phyloP scores from a whole-genome alignment of 2,797 vertebrate species.

The Danio kyathit region DNA sequence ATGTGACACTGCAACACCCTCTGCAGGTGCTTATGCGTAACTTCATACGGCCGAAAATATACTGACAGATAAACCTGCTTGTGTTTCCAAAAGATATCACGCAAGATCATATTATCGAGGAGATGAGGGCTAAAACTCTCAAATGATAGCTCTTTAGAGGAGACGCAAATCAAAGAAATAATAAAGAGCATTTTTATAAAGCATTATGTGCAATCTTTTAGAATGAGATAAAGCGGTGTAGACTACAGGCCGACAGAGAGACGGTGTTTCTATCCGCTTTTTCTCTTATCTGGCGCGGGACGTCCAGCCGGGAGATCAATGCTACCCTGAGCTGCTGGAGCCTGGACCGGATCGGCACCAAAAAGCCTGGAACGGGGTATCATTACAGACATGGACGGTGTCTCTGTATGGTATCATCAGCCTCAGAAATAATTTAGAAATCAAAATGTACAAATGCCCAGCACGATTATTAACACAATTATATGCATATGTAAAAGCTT shows the following conservation, averaged over 20 bases:
- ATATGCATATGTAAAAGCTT: too few relatives aligned
- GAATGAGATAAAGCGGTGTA: background rate
- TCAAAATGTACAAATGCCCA: too few relatives aligned
- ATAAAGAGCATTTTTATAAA: background rate
- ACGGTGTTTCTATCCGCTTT: conserved; percentile 43
- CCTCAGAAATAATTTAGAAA: too few relatives aligned
- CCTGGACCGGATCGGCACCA: conserved; percentile 52
- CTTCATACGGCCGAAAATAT: conserved; percentile 35
- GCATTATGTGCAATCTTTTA: background rate
- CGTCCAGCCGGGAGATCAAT: conserved; percentile 62
- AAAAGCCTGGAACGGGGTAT: conserved; percentile 32
- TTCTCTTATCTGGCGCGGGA: conserved; percentile 59
- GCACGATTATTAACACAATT: too few relatives aligned
- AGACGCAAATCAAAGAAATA: background rate
- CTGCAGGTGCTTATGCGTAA: conserved; percentile 59
- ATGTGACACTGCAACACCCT: conserved; percentile 57
- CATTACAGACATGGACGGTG: conserved; percentile 5
- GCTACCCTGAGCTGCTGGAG: conserved; percentile 55
- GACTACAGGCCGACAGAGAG: background rate
- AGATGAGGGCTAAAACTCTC: conserved; percentile 19
- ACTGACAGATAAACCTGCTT: conserved; percentile 28
- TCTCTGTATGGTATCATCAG: background rate
- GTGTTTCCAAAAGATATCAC: conserved; percentile 19
- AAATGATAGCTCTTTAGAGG: background rate
- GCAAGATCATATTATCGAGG: background rate